Conservation (phyloP, 2,888 invertebrate species). For the Carcina quercana region DNA sequence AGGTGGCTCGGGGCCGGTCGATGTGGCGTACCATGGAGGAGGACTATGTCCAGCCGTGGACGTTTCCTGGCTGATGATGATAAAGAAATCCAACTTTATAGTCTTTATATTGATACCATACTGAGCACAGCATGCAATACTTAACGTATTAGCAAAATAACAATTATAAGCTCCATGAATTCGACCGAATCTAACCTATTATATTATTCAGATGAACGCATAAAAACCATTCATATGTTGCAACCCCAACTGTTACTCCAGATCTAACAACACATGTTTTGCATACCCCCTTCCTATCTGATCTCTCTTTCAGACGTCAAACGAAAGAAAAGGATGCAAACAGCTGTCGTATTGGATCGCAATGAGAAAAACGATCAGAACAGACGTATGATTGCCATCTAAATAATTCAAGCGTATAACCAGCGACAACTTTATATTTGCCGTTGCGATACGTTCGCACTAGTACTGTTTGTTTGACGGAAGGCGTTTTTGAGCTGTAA, state of each 20-base stretch:
- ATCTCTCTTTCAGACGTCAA: conserved; percentile 27
- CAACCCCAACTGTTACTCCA: conserved; percentile 45
- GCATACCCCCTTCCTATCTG: too few species aligned
- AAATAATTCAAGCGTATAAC: conserved; percentile 68
- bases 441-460: conserved; percentile 16
- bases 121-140: too few species aligned
- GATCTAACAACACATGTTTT: too few species aligned
- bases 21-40: too few species aligned
- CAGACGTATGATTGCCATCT: conserved; percentile 67
- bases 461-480: conserved; percentile 8
- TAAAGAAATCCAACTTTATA: too few species aligned
- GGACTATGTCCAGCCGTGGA: too few species aligned
- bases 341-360: conserved; percentile 42
- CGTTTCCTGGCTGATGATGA: too few species aligned
- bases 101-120: too few species aligned
- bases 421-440: conserved; percentile 28
- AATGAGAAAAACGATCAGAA: conserved; percentile 68
- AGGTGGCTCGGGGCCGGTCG: too few species aligned
- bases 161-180: too few species aligned
- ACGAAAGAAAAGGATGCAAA: conserved; percentile 26
- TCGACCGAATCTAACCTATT: too few species aligned
- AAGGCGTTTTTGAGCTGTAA: conserved; percentile 6
- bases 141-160: too few species aligned
- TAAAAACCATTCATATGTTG: conserved; percentile 29
- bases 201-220: conserved; percentile 42